A percentile compares a stretch with the other conserved stretches of the same genome.
Conservation (phyloP, 2,888 invertebrate genomes). For the Cryptocephalus moraei region DNA sequence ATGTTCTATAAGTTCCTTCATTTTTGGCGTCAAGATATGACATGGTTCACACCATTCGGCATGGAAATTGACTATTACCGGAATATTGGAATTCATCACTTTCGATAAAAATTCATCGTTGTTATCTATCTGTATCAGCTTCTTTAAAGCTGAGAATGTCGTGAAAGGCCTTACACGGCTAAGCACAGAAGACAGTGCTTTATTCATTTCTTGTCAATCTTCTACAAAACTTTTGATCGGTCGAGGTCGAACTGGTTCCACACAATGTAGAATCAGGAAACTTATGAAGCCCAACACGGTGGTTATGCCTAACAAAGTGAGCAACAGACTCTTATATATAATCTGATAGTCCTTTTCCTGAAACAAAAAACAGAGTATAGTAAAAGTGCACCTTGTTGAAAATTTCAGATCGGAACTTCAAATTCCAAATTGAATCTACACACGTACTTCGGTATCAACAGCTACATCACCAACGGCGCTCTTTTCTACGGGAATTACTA, state of each 20-base stretch:
- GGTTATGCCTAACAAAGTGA: slow-evolving; percentile 38
- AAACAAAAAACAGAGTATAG: background rate
- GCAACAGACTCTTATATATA: slow-evolving; percentile 41
- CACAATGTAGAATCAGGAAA: slow-evolving; percentile 40
- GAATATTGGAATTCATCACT: slow-evolving; percentile 74
- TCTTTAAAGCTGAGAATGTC: slow-evolving; percentile 27
- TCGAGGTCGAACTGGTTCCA: slow-evolving; percentile 40
- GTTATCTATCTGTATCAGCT: slow-evolving; percentile 50
- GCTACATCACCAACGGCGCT: slow-evolving; percentile 1
- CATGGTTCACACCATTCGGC: slow-evolving; percentile 90
- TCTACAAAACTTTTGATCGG: slow-evolving; percentile 33
- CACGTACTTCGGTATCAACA: too few relatives aligned
- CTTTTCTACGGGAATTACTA: slow-evolving; percentile 46
- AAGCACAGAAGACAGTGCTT: slow-evolving; percentile 2
- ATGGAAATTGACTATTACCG: slow-evolving; percentile 85
- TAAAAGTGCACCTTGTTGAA: too few relatives aligned
- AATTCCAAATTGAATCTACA: too few relatives aligned
- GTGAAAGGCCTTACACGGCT: slow-evolving; percentile 7
- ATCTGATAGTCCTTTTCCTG: slow-evolving; percentile 46
- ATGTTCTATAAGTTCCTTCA: slow-evolving; percentile 65
- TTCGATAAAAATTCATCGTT: slow-evolving; percentile 70
- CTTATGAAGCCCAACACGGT: slow-evolving; percentile 38
- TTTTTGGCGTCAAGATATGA: slow-evolving; percentile 74
- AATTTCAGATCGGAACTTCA: too few relatives aligned
- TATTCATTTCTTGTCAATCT: slow-evolving; percentile 8